Evolutionary conservation across 2,888 invertebrate genomes (phyloP), one percentile per base, ranked within the genome.

Genomic region (Orthosia incerta): DNA sequence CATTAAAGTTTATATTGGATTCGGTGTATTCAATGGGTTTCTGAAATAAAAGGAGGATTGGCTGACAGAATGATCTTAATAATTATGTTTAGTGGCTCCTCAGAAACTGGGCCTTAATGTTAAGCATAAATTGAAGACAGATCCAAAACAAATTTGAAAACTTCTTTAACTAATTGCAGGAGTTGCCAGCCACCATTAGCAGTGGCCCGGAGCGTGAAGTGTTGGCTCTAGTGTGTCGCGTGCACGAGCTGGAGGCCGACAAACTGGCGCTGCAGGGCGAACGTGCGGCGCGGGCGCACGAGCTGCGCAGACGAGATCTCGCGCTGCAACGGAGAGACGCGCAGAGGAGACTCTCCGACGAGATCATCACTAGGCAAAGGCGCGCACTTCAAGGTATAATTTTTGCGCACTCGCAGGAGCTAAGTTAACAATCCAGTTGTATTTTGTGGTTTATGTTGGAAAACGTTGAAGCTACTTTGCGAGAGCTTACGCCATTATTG

Each of bases 211-310:
- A 99, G 94, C 97, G 98, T 57, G 99, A 99, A 91, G 97, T 99
- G 71, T 94, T 99, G 74, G 98, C 98, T 31, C 96, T 99, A 64
- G 97, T 99, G 92, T 98, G 99, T 89, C 97, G 98, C 84, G 99
- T 99, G 55, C 99, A 99, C 91, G 98, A 99, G 94, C 96, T 99
- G 71, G 99, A 99, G 94, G 99, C 99, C 0, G 99, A 99, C 92
- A 99, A 99, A 95, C 97, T 98, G 94, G 99, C 99, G 86, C 96
- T 99, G 87, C 99, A 99, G 94, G 98, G 99, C 4, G 98, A 98
- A 90, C 96, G 98, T 51, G 96, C 99, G 72, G 98, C 98, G 62
- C 97, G 98, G 39, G 98, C 98, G 87, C 98, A 99, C 88, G 99
- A 99, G 90, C 97, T 99, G 73, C 97, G 98, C 57, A 97, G 99